These are phyloP conservation scores for Steinernema carpocapsae DNA, from an alignment of 2,888 invertebrate species.

Conservation along the genomic window DNA sequence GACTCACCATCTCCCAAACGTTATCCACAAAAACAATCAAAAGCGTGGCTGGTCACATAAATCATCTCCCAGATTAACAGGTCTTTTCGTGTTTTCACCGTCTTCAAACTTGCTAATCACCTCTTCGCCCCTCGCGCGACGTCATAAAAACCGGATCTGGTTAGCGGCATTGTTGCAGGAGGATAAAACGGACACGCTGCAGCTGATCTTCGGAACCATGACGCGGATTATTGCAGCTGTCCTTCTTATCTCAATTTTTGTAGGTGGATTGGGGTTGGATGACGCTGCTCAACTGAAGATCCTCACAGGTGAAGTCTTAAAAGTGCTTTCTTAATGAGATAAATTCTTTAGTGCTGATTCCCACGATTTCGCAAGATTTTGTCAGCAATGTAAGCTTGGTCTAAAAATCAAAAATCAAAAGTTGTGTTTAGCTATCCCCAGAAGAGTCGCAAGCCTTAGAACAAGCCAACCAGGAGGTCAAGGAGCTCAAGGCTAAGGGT, in stretches of 20 bases:
- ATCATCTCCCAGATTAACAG: background rate
- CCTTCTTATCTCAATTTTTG: background rate
- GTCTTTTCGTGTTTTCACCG: constrained; percentile 21
- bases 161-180: background rate
- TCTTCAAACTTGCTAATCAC: constrained; percentile 3
- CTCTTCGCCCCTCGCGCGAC: background rate
- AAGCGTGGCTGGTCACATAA: too few relatives aligned
- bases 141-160: constrained; percentile 3
- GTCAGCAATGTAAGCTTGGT: background rate
- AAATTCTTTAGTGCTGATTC: background rate
- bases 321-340: background rate
- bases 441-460: constrained; percentile 14
- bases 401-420: background rate
- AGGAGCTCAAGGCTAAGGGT: background rate
- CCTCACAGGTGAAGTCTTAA: background rate
- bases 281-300: background rate
- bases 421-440: background rate
- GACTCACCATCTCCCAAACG: too few relatives aligned
- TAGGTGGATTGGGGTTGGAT: background rate
- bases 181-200: background rate
- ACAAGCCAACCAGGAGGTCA: background rate
- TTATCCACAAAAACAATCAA: too few relatives aligned
- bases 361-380: background rate
- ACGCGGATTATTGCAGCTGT: too few relatives aligned
- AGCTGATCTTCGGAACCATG: too few relatives aligned